phyloP scores from a whole-genome alignment of 2,888 invertebrate genomes.

The Rhagophthalmus giganteus region DNA sequence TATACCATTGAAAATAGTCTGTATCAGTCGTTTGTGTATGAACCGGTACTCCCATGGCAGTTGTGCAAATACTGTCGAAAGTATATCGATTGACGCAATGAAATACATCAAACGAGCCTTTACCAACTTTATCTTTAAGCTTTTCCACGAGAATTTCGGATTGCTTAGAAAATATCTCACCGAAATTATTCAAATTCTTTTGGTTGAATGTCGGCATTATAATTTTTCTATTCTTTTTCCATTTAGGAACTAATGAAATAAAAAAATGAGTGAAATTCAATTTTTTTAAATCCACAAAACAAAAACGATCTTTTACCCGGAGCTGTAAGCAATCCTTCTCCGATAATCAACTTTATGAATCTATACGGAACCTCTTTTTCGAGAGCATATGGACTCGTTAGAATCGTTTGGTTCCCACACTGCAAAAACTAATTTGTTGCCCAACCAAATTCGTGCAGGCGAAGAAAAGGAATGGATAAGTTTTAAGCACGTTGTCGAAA shows the following conservation, averaged over 20 bases:
- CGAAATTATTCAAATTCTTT: constrained; percentile 63
- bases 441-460: constrained; percentile 38
- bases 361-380: constrained; percentile 35
- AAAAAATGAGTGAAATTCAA: constrained; percentile 35
- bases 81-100: constrained; percentile 62
- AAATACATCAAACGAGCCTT: constrained; percentile 59
- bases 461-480: too few relatives aligned
- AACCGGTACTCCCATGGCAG: constrained; percentile 72
- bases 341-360: constrained; percentile 18
- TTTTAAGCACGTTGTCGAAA: too few relatives aligned
- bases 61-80: constrained; percentile 68
- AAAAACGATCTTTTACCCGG: constrained; percentile 20
- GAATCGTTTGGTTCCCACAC: constrained; percentile 40
- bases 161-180: constrained; percentile 65
- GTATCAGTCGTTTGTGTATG: constrained; percentile 62
- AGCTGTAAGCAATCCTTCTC: constrained; percentile 32
- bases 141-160: constrained; percentile 57
- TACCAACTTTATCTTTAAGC: constrained; percentile 52
- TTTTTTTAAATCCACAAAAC: too few relatives aligned
- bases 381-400: constrained; percentile 38
- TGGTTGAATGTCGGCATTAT: constrained; percentile 69
- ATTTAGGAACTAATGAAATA: constrained; percentile 62
- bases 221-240: constrained; percentile 63
- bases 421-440: constrained; percentile 38
- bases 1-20: constrained; percentile 53